Evolutionary conservation across 2,113 vertebrate species (phyloP).

Genomic region (Scortum barcoo): DNA sequence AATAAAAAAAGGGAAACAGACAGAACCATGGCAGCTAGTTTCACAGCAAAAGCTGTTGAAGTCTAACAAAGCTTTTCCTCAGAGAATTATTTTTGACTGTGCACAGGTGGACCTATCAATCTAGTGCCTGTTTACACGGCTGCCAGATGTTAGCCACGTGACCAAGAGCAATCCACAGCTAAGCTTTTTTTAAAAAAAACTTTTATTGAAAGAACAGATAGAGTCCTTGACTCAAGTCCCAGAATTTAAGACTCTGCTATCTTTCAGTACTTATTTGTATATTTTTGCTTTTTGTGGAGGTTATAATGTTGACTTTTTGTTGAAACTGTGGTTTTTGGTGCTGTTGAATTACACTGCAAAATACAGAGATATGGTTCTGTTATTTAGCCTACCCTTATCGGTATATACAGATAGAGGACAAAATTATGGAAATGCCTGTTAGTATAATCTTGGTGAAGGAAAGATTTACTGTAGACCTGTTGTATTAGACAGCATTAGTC

Average conservation of each 20-base stretch:
- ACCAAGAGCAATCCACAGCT: conserved; percentile 52
- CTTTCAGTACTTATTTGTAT: not conserved
- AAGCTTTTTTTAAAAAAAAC: conserved; percentile 13
- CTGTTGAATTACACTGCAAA: not conserved
- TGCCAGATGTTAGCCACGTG: conserved; percentile 81
- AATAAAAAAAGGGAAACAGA: conserved; percentile 17
- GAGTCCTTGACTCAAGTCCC: not conserved
- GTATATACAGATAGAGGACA: not conserved
- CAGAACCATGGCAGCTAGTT: conserved; percentile 47
- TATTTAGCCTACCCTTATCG: not conserved
- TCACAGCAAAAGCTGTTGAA: conserved; percentile 58
- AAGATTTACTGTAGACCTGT: not conserved
- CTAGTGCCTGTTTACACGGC: conserved; percentile 72
- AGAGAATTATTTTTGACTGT: conserved; percentile 72
- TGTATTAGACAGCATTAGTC: not conserved
- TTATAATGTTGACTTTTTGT: not conserved
- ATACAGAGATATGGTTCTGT: not conserved
- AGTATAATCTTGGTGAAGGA: not conserved
- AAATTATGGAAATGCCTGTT: not conserved
- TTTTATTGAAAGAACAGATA: conserved; percentile 12
- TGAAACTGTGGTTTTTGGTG: not conserved
- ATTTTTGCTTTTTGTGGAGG: not conserved
- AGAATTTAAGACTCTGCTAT: not conserved
- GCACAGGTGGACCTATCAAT: conserved; percentile 85
- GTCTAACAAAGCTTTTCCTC: conserved; percentile 65